Conservation (phyloP, 2,888 invertebrate genomes). For the Yponomeuta malinellus region DNA sequence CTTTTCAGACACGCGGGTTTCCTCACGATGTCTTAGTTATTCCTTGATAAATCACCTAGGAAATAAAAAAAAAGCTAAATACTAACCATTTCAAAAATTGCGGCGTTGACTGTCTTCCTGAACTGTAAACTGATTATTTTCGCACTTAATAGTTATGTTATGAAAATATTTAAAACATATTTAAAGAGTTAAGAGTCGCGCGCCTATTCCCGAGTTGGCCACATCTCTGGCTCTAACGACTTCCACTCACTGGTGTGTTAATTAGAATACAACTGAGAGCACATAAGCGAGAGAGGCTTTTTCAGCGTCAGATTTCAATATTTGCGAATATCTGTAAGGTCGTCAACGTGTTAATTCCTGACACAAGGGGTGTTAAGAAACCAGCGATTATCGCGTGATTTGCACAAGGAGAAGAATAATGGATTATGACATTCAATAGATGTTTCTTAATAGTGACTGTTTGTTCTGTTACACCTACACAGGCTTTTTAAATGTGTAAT, state of each 20-base stretch:
- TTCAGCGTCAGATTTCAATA: constrained; percentile 8
- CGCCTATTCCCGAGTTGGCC: neutral
- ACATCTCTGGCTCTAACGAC: neutral
- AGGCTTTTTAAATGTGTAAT: too few species aligned
- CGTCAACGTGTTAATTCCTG: neutral
- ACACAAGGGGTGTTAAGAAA: neutral
- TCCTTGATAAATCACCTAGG: neutral
- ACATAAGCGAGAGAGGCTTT: constrained; percentile 11
- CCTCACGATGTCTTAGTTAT: too few species aligned
- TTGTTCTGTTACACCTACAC: neutral
- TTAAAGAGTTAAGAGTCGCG: neutral
- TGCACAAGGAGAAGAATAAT: neutral
- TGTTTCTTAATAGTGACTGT: neutral
- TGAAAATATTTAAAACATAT: neutral
- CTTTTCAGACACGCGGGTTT: too few species aligned
- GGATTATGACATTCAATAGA: neutral
- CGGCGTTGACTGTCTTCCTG: neutral
- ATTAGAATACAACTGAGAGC: constrained; percentile 40
- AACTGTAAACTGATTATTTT: neutral
- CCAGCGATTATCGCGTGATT: neutral
- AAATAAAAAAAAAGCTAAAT: neutral
- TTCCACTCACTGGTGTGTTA: constrained; percentile 25
- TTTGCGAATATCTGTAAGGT: neutral
- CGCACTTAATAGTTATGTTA: neutral
- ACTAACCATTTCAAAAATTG: neutral